Base-by-base conservation (phyloP, 1,140 invertebrate species). In the Drosophila murphyi region DNA sequence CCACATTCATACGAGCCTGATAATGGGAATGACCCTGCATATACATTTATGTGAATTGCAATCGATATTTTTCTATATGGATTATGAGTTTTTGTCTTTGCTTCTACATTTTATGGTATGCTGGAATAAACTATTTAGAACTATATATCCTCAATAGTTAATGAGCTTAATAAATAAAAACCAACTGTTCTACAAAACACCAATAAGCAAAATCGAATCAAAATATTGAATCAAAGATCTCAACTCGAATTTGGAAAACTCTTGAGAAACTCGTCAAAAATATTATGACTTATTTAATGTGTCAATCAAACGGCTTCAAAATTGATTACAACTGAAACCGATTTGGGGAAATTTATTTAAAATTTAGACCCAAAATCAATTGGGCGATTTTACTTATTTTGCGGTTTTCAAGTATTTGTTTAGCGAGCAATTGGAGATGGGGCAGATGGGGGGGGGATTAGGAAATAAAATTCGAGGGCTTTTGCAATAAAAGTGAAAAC, bases 401-500 rank as follows among this genome's bases (percentile, higher is more conserved):
- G 70, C 32, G 70, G 62, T 57, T 67, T 51, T 61, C 57, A 60
- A 60, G 41, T 55, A 41, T 20, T 20, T 65, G 29, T 47, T 43
- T 43, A n/a, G n/a, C 10, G n/a, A 45, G 2, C 32, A n/a, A 20
- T 20, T 20, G 4, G 50, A 5, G 32, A 34, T 1, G 5, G n/a
- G n/a, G 32, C 5, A 12, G n/a, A 5, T 2, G 29, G 3, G 3
- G 51, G 5, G 20, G 20, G 20, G 20, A 20, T 20, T 20, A 20
- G 20, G 20, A 52, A 34, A 35, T 52, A 34, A 5, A 4, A n/a
- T 54, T 45, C 31, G 35, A 34, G 47, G 51, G 31, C 43, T 60
- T 57, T 50, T 12, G 61, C 39, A 48, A 55, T 65, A 64, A 69
- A 82, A 64, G 62, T 75, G 80, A 82, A 81, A 82, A 82, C 47